Evolutionary conservation across 2,888 invertebrate genomes (phyloP), one percentile per base, ranked within the genome.

Genomic region (Periphyllus acericola): DNA sequence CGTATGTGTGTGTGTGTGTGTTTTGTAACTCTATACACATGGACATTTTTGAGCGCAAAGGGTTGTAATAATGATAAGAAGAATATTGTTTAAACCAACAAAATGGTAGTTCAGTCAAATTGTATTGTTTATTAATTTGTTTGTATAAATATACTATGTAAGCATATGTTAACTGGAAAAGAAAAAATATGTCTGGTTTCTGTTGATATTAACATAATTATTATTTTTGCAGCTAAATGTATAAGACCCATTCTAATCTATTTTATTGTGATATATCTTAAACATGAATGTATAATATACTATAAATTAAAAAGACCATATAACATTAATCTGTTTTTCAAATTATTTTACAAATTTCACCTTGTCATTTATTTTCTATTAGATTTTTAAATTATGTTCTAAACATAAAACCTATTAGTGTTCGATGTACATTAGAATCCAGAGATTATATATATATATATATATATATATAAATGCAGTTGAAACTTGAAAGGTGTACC

Each of bases 201-300:
- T 66, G 60, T 81, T 55, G 36, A 72, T 55, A 78, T 76, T 76
- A 84, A 84, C 76, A 66, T 84, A 66, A 36, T 81, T 87, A 87
- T 74, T 87, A 87, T 80, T 87, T 87, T 81, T 80, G 81, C 79
- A 81, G 72, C 32, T 87, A 72, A 55, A 68, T 71, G 55, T 86
- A 60, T 80, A 81, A 81, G 74, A 81, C 66, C 74, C 75, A 40
- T 66, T 81, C 60, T 81, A 81, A 87, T 87, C 74, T 87, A 40
- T 81, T 87, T 80, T 87, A 75, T 87, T 87, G 80, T 87, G 87
- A 87, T 87, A 87, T 87, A 87, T 75, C 40, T 81, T 81, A 87
- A 87, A 81, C 60, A 81, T 87, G 34, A 79, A 55, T 86, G 71
- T 86, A 66, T 66, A 80, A 71, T 80, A 76, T 78, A 46, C 36